phyloP scores from a whole-genome alignment of 2,888 invertebrate species.

The Zaprionus obscuricornis region DNA sequence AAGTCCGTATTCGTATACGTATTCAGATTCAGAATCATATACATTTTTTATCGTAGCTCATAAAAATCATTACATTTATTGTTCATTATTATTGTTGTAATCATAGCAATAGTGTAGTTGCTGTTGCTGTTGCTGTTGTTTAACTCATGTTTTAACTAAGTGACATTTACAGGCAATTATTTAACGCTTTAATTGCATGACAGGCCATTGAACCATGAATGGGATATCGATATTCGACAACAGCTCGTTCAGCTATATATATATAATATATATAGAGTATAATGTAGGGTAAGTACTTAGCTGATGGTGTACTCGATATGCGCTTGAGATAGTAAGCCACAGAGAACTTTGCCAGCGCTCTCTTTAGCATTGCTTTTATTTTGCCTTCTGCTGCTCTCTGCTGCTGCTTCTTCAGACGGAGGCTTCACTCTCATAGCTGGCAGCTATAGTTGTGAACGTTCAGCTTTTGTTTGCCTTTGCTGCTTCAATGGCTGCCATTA shows the following conservation, averaged over 20 bases:
- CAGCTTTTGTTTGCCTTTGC: constrained; percentile 51
- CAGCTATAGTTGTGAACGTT: constrained; percentile 24
- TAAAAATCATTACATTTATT: constrained; percentile 60
- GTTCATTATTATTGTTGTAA: constrained; percentile 52
- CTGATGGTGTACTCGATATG: too few species aligned
- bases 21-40: too few species aligned
- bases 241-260: too few species aligned
- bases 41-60: constrained; percentile 55
- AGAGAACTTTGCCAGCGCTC: too few species aligned
- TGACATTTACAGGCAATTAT: constrained; percentile 71
- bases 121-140: constrained; percentile 23
- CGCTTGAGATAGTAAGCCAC: constrained; percentile 22
- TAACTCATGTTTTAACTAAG: constrained; percentile 61
- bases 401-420: too few species aligned
- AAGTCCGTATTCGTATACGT: constrained; percentile 45
- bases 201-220: constrained; percentile 48
- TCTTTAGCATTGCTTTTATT: too few species aligned
- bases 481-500: constrained; percentile 50
- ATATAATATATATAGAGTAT: neutral
- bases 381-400: constrained; percentile 14
- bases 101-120: constrained; percentile 21
- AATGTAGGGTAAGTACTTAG: constrained; percentile 8
- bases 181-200: constrained; percentile 54
- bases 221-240: too few species aligned
- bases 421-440: constrained; percentile 20